Evolutionary conservation across 2,888 invertebrate species (phyloP).

Genomic region (Ctenicera cuprea): DNA sequence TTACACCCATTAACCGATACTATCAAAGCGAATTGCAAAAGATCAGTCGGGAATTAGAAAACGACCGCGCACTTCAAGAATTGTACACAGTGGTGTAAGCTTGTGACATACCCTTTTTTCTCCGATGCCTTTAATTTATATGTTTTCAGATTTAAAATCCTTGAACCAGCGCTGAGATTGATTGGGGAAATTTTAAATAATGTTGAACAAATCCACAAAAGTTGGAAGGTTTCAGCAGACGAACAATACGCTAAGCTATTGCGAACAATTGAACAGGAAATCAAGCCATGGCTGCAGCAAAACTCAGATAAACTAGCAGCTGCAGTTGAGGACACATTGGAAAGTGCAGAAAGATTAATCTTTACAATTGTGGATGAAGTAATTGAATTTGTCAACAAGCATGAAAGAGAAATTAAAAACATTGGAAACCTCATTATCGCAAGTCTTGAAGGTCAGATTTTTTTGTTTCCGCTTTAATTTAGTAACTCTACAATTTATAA

Average conservation of each 20-base stretch:
- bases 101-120: too few species aligned
- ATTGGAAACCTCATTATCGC: not conserved
- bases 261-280: not conserved
- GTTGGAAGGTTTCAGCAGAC: not conserved
- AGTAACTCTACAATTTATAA: too few species aligned
- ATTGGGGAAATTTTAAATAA: not conserved
- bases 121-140: too few species aligned
- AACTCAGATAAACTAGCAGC: not conserved
- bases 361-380: not conserved
- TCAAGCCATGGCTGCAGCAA: not conserved
- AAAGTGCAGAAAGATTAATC: not conserved
- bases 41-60: not conserved
- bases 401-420: not conserved
- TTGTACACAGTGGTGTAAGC: not conserved
- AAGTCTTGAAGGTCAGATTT: constrained; percentile 1
- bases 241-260: not conserved
- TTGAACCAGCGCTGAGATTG: not conserved
- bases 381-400: not conserved
- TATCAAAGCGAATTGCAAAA: not conserved
- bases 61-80: not conserved
- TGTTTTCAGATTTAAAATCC: not conserved
- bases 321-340: not conserved
- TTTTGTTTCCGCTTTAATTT: too few species aligned
- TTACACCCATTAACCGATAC: not conserved
- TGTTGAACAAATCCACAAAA: not conserved